Evolutionary conservation across 2,113 vertebrate genomes (phyloP).

Genomic region (Ictalurus punctatus): DNA sequence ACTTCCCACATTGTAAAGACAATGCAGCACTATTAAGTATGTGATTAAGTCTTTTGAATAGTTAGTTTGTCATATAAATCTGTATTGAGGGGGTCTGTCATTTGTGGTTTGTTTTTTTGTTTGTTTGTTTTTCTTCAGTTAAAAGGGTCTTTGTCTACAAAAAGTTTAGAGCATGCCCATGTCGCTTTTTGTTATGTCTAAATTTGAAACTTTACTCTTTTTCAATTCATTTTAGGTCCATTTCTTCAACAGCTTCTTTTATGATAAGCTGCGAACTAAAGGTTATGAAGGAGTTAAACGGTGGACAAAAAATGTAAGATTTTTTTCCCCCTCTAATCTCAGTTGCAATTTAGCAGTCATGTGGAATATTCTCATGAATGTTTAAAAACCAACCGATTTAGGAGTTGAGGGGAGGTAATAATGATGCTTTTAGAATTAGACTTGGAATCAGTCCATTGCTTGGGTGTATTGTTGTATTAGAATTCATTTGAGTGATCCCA

Average conservation of each 20-base stretch:
- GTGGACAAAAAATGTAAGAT: conserved; percentile 92
- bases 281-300: conserved; percentile 92
- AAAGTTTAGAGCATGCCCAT: not conserved
- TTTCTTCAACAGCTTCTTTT: conserved; percentile 96
- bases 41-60: not conserved
- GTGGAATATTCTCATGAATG: not conserved
- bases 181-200: not conserved
- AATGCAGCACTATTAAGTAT: not conserved
- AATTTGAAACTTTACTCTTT: not conserved
- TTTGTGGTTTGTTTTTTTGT: too few species aligned
- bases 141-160: too few species aligned
- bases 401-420: not conserved
- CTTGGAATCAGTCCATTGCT: not conserved
- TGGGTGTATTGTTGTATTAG: too few species aligned
- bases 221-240: conserved; percentile 75
- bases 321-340: not conserved
- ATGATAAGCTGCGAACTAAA: conserved; percentile 89
- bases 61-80: not conserved
- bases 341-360: not conserved
- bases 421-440: not conserved
- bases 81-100: not conserved
- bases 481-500: too few species aligned
- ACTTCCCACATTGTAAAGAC: not conserved
- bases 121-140: too few species aligned
- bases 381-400: not conserved